phyloP scores from a whole-genome alignment of 1,140 invertebrate genomes.

The Micrasema minimum region DNA sequence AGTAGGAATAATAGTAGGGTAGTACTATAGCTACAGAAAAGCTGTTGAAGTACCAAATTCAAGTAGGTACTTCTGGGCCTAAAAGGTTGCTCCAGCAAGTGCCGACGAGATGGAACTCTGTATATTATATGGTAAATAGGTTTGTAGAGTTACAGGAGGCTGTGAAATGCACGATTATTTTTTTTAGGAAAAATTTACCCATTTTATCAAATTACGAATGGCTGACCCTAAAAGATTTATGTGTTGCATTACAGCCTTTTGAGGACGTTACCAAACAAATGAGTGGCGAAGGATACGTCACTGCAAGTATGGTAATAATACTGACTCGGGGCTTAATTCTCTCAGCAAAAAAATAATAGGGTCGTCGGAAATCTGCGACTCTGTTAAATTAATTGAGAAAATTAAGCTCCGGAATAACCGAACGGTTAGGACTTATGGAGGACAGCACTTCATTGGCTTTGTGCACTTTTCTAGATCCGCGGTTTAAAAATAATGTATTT shows the following conservation, averaged over 20 bases:
- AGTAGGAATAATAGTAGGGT: no score
- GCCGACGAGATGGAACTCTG: not conserved
- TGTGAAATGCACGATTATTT: not conserved
- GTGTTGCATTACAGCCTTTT: not conserved
- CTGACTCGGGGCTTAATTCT: not conserved
- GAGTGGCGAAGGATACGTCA: not conserved
- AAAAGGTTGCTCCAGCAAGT: not conserved
- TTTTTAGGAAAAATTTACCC: not conserved
- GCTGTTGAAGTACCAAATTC: not conserved
- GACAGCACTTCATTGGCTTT: not conserved
- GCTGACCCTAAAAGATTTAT: not conserved
- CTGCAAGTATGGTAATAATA: not conserved
- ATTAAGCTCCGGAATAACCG: not conserved
- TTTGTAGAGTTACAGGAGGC: not conserved
- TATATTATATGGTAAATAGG: not conserved
- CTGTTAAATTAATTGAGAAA: not conserved
- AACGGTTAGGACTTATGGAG: not conserved
- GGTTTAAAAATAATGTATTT: no score
- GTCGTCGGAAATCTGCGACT: not conserved
- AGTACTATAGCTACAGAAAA: no score
- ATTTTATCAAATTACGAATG: not conserved
- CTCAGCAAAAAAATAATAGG: not conserved
- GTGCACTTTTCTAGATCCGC: not conserved
- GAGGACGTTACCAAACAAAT: not conserved
- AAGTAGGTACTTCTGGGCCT: not conserved